Base-by-base conservation (phyloP, 1,140 invertebrate genomes). In the Steinernema khuongi region DNA sequence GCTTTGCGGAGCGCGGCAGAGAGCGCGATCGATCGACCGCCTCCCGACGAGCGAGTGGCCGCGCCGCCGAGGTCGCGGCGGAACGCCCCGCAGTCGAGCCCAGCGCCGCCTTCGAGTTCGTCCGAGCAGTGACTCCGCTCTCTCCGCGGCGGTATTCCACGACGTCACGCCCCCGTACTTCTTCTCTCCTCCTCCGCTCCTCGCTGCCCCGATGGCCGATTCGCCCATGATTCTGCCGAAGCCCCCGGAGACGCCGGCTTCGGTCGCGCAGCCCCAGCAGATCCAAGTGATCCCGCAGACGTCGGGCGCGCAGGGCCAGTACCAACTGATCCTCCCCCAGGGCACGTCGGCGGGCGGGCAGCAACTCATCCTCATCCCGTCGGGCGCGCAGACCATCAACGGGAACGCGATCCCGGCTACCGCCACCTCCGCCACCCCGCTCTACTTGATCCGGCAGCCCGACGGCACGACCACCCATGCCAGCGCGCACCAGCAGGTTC, bases 241-340 rank as follows among this genome's bases (percentile, higher is more conserved):
- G 26, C 50, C 50, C 7, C 50, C 50, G 14, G 50, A 60, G 50
- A 14, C 11, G 4, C 19, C 50, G 11, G 50, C 36, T 19, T 70
- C 68, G 30, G 26, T 32, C 69, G 41, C 73, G 28, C 74, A 36
- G 28, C 73, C 74, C 4, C 74, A 74, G 41, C 73, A 73, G 22
- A 76, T 74, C 33, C 73, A 74, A 30, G 75, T 74, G 72, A 32
- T 30, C 26, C 50, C 11, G 26, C 50, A 60, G 50, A 4, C 19
- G 11, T 11, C 50, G 14, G 50, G 50, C 7, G 50, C 11, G 50
- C 50, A 74, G 69, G n/a, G 7, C 17, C 29, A 68, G 43, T 68
- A 73, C 19, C 70, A 74, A 31, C 36, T 74, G 1, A 74, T 74
- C 29, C 73, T 74, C 32, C 69, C 71, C 4, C 70, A 73, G 30